A percentile compares a stretch with the other conserved stretches of the same genome.
Conservation (phyloP, 2,113 vertebrate species). For the Chionodraco myersi region DNA sequence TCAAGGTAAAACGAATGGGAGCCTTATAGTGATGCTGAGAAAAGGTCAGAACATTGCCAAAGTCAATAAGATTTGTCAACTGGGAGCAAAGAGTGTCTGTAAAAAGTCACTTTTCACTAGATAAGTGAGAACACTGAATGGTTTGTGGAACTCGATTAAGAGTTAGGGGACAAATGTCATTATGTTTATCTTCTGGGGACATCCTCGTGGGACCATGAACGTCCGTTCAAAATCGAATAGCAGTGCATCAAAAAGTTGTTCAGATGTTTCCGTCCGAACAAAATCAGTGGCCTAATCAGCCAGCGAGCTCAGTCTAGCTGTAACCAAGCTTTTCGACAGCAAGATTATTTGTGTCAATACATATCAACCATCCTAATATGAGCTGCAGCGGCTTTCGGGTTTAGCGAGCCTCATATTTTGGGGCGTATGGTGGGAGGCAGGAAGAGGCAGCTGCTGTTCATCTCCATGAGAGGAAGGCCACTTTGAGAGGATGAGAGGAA, state of each 20-base stretch:
- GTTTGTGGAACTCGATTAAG: background rate
- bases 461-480: conserved; percentile 65
- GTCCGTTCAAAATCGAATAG: background rate
- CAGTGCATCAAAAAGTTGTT: background rate
- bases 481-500: conserved; percentile 70
- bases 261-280: background rate
- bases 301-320: background rate
- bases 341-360: conserved; percentile 31
- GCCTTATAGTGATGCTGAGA: too few species aligned
- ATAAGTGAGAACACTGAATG: background rate
- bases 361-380: conserved; percentile 17
- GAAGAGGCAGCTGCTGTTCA: conserved; percentile 72
- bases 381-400: conserved; percentile 35
- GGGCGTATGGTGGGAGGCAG: conserved; percentile 68
- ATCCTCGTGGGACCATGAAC: background rate
- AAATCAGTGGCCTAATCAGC: background rate
- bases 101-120: background rate
- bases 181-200: background rate
- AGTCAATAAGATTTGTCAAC: too few species aligned
- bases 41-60: background rate
- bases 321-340: background rate
- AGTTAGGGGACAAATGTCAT: background rate
- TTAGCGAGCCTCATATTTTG: conserved; percentile 43
- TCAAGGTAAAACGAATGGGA: too few species aligned
- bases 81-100: background rate